Evolutionary conservation across 2,888 invertebrate species (phyloP).

Genomic region (Caenorhabditis imperialis): DNA sequence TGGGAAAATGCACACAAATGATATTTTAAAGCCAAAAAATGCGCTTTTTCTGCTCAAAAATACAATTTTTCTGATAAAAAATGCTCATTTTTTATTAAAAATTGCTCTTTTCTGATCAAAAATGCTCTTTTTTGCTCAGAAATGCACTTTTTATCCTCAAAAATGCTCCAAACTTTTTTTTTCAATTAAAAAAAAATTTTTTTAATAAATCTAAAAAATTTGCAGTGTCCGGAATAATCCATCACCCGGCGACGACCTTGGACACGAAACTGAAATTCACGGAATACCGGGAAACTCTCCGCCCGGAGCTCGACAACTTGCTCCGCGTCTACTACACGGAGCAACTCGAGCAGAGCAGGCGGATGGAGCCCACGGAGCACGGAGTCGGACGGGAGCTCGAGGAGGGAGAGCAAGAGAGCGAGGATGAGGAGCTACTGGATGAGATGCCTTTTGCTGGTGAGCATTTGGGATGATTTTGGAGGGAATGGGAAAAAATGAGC

Average conservation of each 20-base stretch:
- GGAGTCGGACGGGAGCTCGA: conserved; percentile 1
- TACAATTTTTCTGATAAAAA: no score
- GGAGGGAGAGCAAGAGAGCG: not conserved
- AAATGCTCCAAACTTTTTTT: not conserved
- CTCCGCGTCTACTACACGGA: conserved; percentile 13
- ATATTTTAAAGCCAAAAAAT: no score
- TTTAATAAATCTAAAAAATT: conserved; percentile 7
- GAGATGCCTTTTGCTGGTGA: no score
- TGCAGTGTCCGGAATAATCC: conserved; percentile 55
- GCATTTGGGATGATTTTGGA: no score
- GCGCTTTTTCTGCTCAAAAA: no score
- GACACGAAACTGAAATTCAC: conserved; percentile 42
- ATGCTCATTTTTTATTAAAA: not conserved
- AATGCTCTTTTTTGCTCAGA: not conserved
- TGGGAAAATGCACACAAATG: not conserved
- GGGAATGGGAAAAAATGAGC: no score
- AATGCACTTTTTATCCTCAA: no score
- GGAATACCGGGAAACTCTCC: conserved; percentile 34
- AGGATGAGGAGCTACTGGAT: no score
- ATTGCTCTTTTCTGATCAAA: no score
- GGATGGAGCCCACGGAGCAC: not conserved
- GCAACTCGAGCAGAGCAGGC: conserved; percentile 1
- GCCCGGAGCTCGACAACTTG: conserved; percentile 15
- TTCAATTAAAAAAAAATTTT: no score
- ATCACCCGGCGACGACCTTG: conserved; percentile 59